Evolutionary conservation across 2,113 vertebrate genomes (phyloP).

Genomic region (Sorex araneus): DNA sequence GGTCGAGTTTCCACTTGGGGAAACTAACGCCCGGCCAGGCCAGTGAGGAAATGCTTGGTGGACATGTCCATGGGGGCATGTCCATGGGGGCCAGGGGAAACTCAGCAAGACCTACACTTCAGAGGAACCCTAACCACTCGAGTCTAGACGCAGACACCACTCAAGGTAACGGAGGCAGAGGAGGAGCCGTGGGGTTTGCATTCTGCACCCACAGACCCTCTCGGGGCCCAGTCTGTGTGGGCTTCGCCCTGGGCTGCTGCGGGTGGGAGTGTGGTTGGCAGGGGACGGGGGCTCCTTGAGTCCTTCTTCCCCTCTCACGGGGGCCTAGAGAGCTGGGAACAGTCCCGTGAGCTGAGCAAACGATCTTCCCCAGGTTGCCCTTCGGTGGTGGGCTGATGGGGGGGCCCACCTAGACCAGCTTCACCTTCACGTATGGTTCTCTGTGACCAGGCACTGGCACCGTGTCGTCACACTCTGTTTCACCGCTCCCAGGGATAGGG

Average conservation of each 20-base stretch:
- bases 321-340: background rate
- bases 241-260: background rate
- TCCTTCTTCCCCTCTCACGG: background rate
- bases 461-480: background rate
- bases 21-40: background rate
- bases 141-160: background rate
- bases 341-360: background rate
- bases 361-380: background rate
- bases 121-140: background rate
- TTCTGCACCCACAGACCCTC: too few relatives aligned
- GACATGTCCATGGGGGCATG: background rate
- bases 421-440: background rate
- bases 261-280: background rate
- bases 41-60: background rate
- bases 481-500: background rate
- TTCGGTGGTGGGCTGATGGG: background rate
- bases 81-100: accelerated
- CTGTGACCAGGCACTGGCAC: background rate
- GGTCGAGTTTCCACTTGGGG: background rate
- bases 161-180: background rate
- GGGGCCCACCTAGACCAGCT: background rate
- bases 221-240: too few relatives aligned
- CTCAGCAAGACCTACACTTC: background rate
- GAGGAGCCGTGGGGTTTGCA: too few relatives aligned
- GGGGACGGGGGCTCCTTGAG: background rate